Conservation (phyloP, 2,888 invertebrate genomes). For the Ectobius pallidus region DNA sequence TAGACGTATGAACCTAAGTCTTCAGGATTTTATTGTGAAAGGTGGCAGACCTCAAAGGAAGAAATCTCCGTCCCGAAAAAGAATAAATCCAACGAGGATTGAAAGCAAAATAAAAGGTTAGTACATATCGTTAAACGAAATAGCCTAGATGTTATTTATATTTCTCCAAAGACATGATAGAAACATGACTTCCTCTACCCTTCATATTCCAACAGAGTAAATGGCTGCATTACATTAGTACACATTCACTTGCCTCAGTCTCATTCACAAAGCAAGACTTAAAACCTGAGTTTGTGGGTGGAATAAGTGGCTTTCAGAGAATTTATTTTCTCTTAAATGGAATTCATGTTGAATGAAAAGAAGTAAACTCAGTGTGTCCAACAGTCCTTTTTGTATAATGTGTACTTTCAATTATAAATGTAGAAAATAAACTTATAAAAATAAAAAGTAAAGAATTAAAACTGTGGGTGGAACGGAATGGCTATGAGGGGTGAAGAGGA, state of each 20-base stretch:
- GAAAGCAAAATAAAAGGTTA: not conserved
- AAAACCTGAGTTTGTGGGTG: too few relatives aligned
- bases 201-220: not conserved
- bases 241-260: not conserved
- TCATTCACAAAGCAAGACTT: not conserved
- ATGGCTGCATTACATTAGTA: not conserved
- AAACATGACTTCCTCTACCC: not conserved
- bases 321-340: not conserved
- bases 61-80: not conserved
- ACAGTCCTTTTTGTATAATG: too few relatives aligned
- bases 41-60: not conserved
- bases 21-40: conserved; percentile 10
- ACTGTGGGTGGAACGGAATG: too few relatives aligned
- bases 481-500: too few relatives aligned
- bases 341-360: too few relatives aligned
- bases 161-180: not conserved
- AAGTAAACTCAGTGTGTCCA: too few relatives aligned
- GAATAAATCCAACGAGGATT: conserved; percentile 5
- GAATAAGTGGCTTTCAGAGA: too few relatives aligned
- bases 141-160: not conserved
- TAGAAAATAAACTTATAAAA: too few relatives aligned
- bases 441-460: too few relatives aligned
- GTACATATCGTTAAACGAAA: not conserved
- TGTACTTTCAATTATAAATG: too few relatives aligned
- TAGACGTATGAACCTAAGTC: not conserved